These are phyloP conservation scores for Buceros bicornis DNA, from an alignment of 2,797 vertebrate species.

Conservation along the genomic window DNA sequence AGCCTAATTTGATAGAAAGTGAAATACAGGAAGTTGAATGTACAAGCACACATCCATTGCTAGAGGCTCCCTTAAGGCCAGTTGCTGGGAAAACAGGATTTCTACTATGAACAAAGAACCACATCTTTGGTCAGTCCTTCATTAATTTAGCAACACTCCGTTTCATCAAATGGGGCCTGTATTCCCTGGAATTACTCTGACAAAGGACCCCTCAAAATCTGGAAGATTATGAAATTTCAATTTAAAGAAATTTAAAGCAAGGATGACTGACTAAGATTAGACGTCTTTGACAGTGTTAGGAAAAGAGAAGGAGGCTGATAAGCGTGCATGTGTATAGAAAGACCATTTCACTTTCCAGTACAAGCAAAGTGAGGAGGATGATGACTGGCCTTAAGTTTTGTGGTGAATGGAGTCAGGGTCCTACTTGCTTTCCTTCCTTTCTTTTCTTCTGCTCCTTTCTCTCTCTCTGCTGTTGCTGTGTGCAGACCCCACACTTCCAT, in stretches of 20 bases:
- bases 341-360: not conserved
- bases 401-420: too few species aligned
- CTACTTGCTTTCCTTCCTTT: not conserved
- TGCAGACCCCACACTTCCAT: not conserved
- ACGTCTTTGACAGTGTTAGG: rapidly evolving
- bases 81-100: not conserved
- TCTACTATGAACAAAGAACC: not conserved
- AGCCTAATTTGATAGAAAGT: not conserved
- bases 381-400: not conserved
- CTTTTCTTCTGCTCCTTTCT: not conserved
- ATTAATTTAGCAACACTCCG: not conserved
- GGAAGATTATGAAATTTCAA: not conserved
- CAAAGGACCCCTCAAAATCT: not conserved
- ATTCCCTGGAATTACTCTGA: not conserved
- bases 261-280: not conserved
- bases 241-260: not conserved
- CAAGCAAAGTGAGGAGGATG: not conserved
- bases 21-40: not conserved
- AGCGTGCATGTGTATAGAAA: rapidly evolving
- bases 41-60: not conserved
- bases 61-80: not conserved
- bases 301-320: not conserved
- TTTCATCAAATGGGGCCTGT: not conserved
- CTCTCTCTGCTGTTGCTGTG: not conserved
- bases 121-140: not conserved